Conservation (phyloP, 2,113 vertebrate species). For the Pedionomus torquatus region DNA sequence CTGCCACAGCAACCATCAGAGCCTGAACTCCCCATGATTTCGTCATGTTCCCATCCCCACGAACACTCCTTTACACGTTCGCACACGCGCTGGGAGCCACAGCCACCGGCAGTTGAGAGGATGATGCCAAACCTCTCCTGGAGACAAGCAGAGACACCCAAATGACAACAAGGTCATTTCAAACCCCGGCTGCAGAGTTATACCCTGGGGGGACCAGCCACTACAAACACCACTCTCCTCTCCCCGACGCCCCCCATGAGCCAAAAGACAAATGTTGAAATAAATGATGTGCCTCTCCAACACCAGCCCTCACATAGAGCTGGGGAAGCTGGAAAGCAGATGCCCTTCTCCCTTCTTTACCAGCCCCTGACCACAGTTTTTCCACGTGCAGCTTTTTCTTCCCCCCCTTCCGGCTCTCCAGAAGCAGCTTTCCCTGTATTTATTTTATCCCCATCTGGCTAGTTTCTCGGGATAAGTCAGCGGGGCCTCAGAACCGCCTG, state of each 20-base stretch:
- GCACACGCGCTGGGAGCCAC: rapidly evolving
- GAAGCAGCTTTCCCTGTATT: not conserved
- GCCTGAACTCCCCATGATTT: rapidly evolving
- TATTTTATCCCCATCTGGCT: not conserved
- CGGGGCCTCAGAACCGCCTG: not conserved
- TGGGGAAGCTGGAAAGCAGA: not conserved
- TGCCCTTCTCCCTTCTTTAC: not conserved
- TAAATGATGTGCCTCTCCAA: not conserved
- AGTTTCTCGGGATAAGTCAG: not conserved
- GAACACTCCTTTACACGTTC: not conserved
- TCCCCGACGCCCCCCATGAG: not conserved
- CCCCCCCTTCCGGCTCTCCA: not conserved
- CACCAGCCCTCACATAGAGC: not conserved
- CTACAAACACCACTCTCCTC: not conserved
- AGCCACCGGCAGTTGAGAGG: not conserved
- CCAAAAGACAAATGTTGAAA: not conserved
- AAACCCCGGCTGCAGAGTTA: not conserved
- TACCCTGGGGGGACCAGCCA: not conserved
- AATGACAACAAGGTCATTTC: not conserved
- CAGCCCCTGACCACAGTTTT: not conserved
- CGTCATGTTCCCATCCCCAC: not conserved
- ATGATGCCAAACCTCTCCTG: not conserved
- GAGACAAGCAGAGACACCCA: not conserved
- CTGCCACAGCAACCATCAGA: not conserved
- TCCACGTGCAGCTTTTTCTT: not conserved